Base-by-base conservation (phyloP, 2,888 invertebrate species). In the Caenorhabditis sp. region DNA sequence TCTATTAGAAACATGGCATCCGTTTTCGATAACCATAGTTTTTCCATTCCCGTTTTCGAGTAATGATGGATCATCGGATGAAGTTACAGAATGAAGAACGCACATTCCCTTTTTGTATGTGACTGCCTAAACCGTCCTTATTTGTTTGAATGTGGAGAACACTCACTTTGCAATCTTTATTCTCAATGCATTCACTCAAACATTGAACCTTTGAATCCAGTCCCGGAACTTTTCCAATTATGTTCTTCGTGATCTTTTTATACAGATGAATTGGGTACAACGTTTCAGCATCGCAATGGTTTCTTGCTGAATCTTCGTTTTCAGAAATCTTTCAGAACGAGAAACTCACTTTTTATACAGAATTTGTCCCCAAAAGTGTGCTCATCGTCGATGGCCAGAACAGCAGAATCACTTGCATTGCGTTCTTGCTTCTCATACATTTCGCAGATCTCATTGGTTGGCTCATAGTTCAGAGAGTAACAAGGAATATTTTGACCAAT, bases 11-110 rank as follows among this genome's bases (percentile, higher is more conserved):
- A 77, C 31, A 28, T 85, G 84, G 49, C 89, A 89, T 2, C 87
- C 87, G 54, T 89, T 89, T 54, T 87, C 89, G 28, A 89, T 84
- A 0, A 89, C 89, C 80, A 89, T 72, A 1, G 89, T 89, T 38
- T 87, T 73, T 22, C 80, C 82, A 38, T 68, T 83, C 41, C 89
- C 89, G 10, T 87, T 83, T 7, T 72, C 54, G 10, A 89, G 59
- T n/a, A 86, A 26, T 0, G 75, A 58, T 4, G 72, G 26, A 64
- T 89, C 87, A 1, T 58, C 51, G 6, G 82, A 41, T 12, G 87
- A 85, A 7, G 81, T 81, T 0, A 76, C 79, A 4, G 81, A 84
- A 63, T 89, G 89, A 6, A 87, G 63, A 56, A 89, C 80, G 54
- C 89, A 89, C 63, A 89, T 82, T 38, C 87, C 89, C 10, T 70